These are phyloP conservation scores for Leuciscus idus DNA, from an alignment of 2,113 vertebrate species.

Conservation along the genomic window DNA sequence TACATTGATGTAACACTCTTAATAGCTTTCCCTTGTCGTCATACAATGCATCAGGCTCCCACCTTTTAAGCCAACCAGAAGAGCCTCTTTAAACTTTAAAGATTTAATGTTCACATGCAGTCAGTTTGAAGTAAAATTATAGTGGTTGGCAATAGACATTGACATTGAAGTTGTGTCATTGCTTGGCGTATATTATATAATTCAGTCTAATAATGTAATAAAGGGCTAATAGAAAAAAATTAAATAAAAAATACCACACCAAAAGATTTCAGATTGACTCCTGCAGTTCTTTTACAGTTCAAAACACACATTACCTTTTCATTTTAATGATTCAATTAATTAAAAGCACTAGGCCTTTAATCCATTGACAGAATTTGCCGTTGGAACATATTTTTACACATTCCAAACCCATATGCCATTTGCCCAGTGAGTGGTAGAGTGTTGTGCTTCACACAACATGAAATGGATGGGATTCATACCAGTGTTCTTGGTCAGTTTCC, in stretches of 20 bases:
- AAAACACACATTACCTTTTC: not conserved
- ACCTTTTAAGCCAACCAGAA: not conserved
- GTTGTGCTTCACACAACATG: not conserved
- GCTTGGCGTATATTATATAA: not conserved
- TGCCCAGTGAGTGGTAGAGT: not conserved
- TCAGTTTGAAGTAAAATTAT: not conserved
- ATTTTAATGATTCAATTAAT: not conserved
- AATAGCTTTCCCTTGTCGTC: not conserved
- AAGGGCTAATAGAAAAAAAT: not conserved
- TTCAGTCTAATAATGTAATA: not conserved
- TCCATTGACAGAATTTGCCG: not conserved
- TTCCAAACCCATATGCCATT: not conserved
- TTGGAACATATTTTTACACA: not conserved
- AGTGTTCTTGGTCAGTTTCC: slow-evolving; percentile 31
- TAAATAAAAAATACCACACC: not conserved
- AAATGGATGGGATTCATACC: not conserved
- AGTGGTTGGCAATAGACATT: not conserved
- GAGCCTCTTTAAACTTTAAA: not conserved
- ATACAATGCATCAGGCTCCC: not conserved
- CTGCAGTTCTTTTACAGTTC: not conserved
- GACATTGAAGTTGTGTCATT: not conserved
- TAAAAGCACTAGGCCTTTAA: not conserved
- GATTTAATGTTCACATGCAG: not conserved
- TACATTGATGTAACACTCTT: not conserved
- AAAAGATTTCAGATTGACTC: not conserved